A percentile compares a stretch with the other conserved stretches of the same genome.
phyloP scores from a whole-genome alignment of 1,140 invertebrate genomes.

The Camponotus floridanus region DNA sequence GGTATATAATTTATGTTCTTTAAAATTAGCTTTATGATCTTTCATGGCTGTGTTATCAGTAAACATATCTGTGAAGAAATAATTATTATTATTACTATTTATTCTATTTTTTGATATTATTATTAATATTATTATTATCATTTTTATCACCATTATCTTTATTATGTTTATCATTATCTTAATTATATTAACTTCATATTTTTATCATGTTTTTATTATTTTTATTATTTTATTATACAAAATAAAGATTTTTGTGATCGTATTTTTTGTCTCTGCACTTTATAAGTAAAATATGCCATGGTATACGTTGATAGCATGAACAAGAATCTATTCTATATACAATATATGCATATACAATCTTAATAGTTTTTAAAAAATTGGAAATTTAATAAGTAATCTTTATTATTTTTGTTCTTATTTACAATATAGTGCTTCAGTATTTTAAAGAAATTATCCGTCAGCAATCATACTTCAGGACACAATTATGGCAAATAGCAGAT shows the following conservation, averaged over 20 bases:
- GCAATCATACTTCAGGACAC: neutral
- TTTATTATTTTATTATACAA: conserved; percentile 23
- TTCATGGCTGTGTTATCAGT: neutral
- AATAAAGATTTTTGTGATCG: neutral
- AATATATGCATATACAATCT: neutral
- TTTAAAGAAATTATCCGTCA: conserved; percentile 17
- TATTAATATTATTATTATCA: neutral
- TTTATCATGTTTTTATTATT: neutral
- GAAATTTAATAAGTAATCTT: neutral
- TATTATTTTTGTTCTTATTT: neutral
- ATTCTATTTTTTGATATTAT: neutral
- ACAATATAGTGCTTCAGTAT: neutral
- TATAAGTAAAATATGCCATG: neutral
- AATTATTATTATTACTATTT: neutral
- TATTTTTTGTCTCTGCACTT: neutral
- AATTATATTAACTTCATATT: neutral
- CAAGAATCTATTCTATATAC: neutral
- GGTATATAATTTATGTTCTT: conserved; percentile 1
- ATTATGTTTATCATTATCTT: neutral
- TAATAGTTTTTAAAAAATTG: conserved; percentile 6
- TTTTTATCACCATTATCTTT: neutral
- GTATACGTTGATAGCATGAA: neutral
- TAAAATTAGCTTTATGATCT: neutral
- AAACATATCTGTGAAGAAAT: neutral
- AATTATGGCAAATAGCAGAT: conserved; percentile 20